A percentile compares a stretch with the other conserved stretches of the same genome.
phyloP scores from a whole-genome alignment of 2,113 vertebrate species.

The Leptosomus discolor region DNA sequence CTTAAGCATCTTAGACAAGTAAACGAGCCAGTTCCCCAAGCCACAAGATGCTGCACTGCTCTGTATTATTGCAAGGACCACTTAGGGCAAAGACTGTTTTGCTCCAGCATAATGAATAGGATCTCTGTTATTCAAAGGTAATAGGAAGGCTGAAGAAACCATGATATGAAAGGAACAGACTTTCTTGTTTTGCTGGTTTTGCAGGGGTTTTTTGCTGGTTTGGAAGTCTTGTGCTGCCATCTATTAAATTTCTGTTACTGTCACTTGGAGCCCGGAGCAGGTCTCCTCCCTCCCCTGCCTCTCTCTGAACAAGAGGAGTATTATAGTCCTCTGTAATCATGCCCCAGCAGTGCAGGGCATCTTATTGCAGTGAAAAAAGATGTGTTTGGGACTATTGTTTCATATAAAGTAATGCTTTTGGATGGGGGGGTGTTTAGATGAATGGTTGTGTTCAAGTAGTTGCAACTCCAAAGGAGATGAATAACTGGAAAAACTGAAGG shows the following conservation, averaged over 20 bases:
- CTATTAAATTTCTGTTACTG: neutral
- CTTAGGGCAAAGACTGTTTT: neutral
- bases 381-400: neutral
- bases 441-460: neutral
- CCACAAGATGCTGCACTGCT: neutral
- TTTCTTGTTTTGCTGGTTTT: constrained; percentile 13
- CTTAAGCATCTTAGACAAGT: neutral
- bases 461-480: neutral
- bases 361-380: neutral
- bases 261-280: neutral
- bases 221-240: neutral
- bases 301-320: neutral
- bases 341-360: neutral
- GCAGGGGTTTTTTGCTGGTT: neutral
- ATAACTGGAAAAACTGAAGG: neutral
- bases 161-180: neutral
- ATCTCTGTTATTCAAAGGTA: neutral
- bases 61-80: neutral
- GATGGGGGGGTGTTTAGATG: neutral
- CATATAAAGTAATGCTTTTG: neutral
- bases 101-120: neutral
- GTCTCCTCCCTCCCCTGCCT: neutral
- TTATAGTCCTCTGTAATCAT: neutral
- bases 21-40: neutral
- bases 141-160: neutral